These are phyloP conservation scores for Muntiacus muntjak DNA, from an alignment of 2,113 vertebrate genomes.

Conservation along the genomic window DNA sequence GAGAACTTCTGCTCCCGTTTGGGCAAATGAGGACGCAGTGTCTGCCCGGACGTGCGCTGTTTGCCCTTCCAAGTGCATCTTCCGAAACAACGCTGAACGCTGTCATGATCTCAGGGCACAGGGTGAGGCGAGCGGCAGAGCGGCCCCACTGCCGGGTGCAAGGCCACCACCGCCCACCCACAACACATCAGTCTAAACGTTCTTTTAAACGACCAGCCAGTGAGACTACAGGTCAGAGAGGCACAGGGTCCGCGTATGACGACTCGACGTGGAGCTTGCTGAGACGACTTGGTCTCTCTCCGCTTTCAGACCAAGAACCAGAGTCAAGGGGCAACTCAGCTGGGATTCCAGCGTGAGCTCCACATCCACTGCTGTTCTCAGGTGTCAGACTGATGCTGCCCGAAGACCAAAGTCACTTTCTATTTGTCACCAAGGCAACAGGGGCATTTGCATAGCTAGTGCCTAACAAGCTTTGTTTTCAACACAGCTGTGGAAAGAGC, in stretches of 20 bases:
- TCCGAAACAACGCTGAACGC: fast-evolving
- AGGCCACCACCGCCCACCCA: neutral
- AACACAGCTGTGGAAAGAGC: neutral
- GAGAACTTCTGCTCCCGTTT: too few relatives aligned
- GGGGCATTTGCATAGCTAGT: neutral
- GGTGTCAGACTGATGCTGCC: neutral
- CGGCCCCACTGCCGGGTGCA: neutral
- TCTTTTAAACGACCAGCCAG: neutral
- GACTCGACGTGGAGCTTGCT: fast-evolving
- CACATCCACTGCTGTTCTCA: neutral
- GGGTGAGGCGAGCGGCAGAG: fast-evolving
- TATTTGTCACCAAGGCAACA: neutral
- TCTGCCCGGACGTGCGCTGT: fast-evolving
- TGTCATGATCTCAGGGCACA: neutral
- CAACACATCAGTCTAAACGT: neutral
- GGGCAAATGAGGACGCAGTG: neutral
- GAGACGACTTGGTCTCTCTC: neutral
- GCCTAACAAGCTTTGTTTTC: neutral
- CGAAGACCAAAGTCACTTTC: neutral
- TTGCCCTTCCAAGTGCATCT: neutral
- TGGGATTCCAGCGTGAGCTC: fast-evolving
- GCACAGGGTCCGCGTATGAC: fast-evolving
- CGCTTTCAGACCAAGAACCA: neutral
- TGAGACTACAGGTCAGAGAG: neutral
- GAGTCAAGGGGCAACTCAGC: neutral